A percentile compares a stretch with the other conserved stretches of the same genome.
Evolutionary conservation across 2,888 invertebrate species (phyloP).

Genomic region (Melanostoma scalare): DNA sequence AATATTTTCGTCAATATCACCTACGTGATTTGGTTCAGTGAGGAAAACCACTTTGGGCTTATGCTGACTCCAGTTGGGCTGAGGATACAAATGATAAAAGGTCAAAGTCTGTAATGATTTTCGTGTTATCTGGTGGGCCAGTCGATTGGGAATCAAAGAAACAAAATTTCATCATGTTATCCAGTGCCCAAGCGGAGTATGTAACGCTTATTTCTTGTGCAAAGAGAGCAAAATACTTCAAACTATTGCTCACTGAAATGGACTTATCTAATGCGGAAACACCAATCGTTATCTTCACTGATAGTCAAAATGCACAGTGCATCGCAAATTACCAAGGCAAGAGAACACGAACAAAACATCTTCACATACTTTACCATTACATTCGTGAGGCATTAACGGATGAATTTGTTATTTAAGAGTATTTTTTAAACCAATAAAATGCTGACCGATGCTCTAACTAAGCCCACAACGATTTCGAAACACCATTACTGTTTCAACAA

Average conservation of each 20-base stretch:
- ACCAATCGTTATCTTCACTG: background rate
- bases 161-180: slow-evolving; percentile 10
- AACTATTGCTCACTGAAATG: background rate
- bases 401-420: too few relatives aligned
- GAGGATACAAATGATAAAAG: background rate
- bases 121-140: slow-evolving; percentile 4
- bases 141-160: slow-evolving; percentile 15
- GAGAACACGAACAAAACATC: slow-evolving; percentile 16
- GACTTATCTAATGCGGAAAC: background rate
- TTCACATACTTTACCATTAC: slow-evolving; percentile 20
- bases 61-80: slow-evolving; percentile 21
- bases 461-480: too few relatives aligned
- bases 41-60: slow-evolving; percentile 6
- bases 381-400: slow-evolving; percentile 13
- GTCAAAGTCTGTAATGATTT: slow-evolving; percentile 19
- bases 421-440: too few relatives aligned
- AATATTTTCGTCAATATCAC: too few relatives aligned
- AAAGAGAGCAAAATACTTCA: slow-evolving; percentile 4
- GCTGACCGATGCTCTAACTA: too few relatives aligned
- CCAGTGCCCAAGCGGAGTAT: slow-evolving; percentile 22
- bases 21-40: too few relatives aligned
- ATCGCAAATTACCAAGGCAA: slow-evolving; percentile 19
- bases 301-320: slow-evolving; percentile 28
- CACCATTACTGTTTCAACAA: background rate
- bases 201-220: slow-evolving; percentile 13